These are phyloP conservation scores for Oxystoma pomonae DNA, from an alignment of 2,888 invertebrate genomes.

Conservation along the genomic window DNA sequence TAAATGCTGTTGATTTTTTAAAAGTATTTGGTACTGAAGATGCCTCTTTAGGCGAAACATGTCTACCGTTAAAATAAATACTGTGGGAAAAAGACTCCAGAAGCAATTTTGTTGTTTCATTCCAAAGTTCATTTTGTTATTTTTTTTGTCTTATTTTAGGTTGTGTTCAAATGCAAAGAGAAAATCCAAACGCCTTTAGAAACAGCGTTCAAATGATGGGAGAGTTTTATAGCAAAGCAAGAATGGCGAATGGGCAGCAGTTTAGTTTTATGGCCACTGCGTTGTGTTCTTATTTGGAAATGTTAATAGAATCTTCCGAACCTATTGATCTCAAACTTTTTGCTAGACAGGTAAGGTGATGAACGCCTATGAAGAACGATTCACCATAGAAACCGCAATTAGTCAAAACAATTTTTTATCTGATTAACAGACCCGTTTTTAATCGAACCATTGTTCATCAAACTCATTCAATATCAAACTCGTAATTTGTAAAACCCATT, in stretches of 20 bases:
- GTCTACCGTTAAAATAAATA: too few species aligned
- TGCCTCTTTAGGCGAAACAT: too few species aligned
- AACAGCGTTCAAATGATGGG: conserved; percentile 45
- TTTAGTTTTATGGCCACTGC: conserved; percentile 38
- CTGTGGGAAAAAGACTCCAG: too few species aligned
- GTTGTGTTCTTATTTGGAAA: conserved; percentile 43
- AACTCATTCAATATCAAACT: too few species aligned
- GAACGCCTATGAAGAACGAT: too few species aligned
- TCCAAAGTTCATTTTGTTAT: background rate
- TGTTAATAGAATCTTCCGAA: conserved; percentile 43
- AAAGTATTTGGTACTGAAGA: too few species aligned
- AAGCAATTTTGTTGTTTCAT: background rate
- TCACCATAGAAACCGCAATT: too few species aligned
- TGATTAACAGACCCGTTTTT: too few species aligned
- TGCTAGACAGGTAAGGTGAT: conserved; percentile 46
- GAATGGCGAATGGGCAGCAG: conserved; percentile 32
- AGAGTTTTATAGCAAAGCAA: conserved; percentile 42
- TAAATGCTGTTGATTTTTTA: too few species aligned
- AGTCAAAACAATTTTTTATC: too few species aligned
- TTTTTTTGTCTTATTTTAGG: conserved; percentile 25
- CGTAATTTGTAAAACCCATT: too few species aligned
- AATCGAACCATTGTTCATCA: too few species aligned
- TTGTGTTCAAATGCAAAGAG: conserved; percentile 26
- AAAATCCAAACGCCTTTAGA: conserved; percentile 38
- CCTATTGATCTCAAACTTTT: conserved; percentile 46